Evolutionary conservation across 2,888 invertebrate species (phyloP), one percentile per base, ranked within the genome.

Genomic region (Lamproptera curius): DNA sequence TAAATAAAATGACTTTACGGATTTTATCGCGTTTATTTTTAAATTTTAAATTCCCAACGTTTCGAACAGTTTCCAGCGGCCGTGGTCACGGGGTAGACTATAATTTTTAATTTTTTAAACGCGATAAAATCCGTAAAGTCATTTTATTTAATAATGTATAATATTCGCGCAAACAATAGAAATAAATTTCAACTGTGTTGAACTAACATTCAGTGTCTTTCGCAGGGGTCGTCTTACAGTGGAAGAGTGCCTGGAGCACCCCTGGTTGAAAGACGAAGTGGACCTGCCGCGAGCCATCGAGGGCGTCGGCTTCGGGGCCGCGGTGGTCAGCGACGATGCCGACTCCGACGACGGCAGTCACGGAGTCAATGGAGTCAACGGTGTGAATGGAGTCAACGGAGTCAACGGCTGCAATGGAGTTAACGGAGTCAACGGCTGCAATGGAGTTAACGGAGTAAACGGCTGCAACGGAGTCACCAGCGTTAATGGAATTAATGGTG

Each of bases 241-340:
- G 70, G 91, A 92, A 70, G 94, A 96, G 85, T 94, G 97, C 87
- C 91, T 97, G 74, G 92, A 95, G 77, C 97, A 97, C 88, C 91
- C 94, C 68, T 97, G 97, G 97, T 91, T 97, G 64, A 90, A 89
- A 84, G 90, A 91, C 81, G 90, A 90, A 64, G 76, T 82, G 61
- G 81, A 88, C 54, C 74, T 91, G 57, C 89, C 90, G 60, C 83
- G 82, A 54, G 83, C 77, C 60, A 87, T 88, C 58, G 80, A 78
- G 47, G 83, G 85, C 55, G 73, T 78, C 50, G 85, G 83, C 33
- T 83, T 78, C 63, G 74, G 70, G 50, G 57, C 67, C 48, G 73
- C 67, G 46, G 53, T 68, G 41, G 71, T 67, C 55, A 67, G 75
- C 65, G 81, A 77, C 48, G 70, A 64, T 41, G 47, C 52, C 28